Base-by-base conservation (phyloP, 2,797 vertebrate species). In the Eutrigla gurnardus region DNA sequence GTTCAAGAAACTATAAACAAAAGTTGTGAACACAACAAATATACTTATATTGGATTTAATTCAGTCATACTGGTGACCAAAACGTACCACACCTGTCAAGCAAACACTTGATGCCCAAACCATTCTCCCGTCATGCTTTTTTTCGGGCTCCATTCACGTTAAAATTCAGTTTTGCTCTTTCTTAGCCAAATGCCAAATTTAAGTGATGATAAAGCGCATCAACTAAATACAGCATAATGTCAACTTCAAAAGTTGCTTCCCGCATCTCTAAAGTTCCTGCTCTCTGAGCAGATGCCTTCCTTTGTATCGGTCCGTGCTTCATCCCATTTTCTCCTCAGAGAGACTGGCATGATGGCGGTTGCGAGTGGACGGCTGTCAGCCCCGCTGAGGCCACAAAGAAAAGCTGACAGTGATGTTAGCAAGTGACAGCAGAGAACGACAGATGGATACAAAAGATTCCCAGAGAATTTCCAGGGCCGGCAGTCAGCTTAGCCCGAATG, bases 341-440 rank as follows among this genome's bases (percentile, higher is more conserved):
- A 79, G 65, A 63, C 68, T 68, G 82, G 50, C 46, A 10, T 47
- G 68, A 65, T 67, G 55, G 43, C 18, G 70, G 68, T 42, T 76
- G 80, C 82, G 75, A 88, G 82, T 68, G 65, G 75, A 65, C 64
- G 11, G 61, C 78, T 86, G 84, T 88, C 86, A 83, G 73, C 58
- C 8, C 15, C 5, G 52, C 15, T 25, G 65, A 75, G 71, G 62
- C 80, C 73, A 36, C 66, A 57, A 76, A 77, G 75, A 74, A 78
- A 83, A 70, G 70, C 82, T 79, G 90, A 87, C 86, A 82, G 81
- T 46, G 65, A 84, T 72, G 68, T 81, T 84, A 77, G 71, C 65
- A 73, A 47, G 67, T 57, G 89, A 86, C 85, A 81, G 89, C 53
- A 67, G 37, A 72, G 76, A 76, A 47, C 75, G 68, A 76, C 78